Evolutionary conservation across 2,888 invertebrate genomes (phyloP), one percentile per base, ranked within the genome.

Genomic region (Nesidiocoris tenuis): DNA sequence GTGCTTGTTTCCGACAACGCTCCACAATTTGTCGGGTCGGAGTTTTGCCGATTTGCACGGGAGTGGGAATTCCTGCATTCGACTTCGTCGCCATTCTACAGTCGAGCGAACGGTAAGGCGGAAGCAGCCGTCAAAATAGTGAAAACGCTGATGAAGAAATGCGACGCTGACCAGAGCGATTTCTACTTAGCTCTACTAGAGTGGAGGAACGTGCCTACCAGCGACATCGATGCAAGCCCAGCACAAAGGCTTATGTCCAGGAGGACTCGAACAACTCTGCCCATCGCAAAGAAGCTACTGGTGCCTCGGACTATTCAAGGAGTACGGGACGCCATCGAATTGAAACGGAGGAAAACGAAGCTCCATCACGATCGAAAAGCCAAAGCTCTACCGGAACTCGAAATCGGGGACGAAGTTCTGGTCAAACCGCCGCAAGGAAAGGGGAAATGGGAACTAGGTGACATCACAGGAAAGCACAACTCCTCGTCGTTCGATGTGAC

Each of bases 81-180:
- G 7, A 77, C 80, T 1, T 79, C 79, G 2, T 79, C 80, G 16
- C 81, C 80, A 24, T 74, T 77, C 21, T 78, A 80, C 68, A 79
- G 63, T 9, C 54, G 70, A 71, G 77, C 78, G 21, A 81, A 80
- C 74, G 80, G 80, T 0, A 80, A 80, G 77, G 80, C 80, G 1
- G 80, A 81, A 75, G 75, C 79, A 61, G 76, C 79, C 18, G 80
- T 81, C 5, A 81, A 81, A 61, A 79, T 78, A 17, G 80, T 78
- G 18, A 80, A 80, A 65, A 76, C 18, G 5, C 21, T 79, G n/a
- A 54, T 80, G 25, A 78, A 78, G 75, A 80, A 81, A 72, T 39
- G 71, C 19, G 16, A 77, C 19, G 72, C 74, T 16, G 70, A 72
- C 0, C 54, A 68, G 2, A 63, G 55, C 61, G 79, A 79, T 76